Conservation (phyloP, 2,797 vertebrate genomes). For the Nyctalus aviator region DNA sequence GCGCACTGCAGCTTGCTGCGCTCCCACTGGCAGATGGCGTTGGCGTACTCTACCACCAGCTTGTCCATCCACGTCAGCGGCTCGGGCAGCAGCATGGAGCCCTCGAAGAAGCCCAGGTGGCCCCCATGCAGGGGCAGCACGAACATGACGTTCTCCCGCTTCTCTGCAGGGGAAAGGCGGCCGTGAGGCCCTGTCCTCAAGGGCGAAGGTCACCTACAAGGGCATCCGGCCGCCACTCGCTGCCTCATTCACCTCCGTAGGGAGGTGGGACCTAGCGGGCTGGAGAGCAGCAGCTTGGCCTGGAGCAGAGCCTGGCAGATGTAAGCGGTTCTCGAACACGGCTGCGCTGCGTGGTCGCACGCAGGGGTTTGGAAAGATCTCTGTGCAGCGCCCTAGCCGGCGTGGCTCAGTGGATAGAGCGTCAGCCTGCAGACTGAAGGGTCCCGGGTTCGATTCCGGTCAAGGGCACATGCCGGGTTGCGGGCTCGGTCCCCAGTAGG, state of each 20-base stretch:
- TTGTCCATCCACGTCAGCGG: constrained; percentile 99
- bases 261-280: not conserved
- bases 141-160: constrained; percentile 95
- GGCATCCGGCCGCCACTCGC: not conserved
- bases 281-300: not conserved
- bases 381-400: not conserved
- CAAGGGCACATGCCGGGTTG: too few species aligned
- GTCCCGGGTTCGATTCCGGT: too few species aligned
- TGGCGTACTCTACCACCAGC: constrained; percentile 94
- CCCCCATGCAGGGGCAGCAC: constrained; percentile 95
- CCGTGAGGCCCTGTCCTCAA: not conserved
- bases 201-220: not conserved
- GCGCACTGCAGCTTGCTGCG: constrained; percentile 95
- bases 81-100: constrained; percentile 94
- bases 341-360: not conserved
- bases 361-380: not conserved
- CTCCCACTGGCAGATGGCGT: constrained; percentile 96
- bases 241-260: not conserved
- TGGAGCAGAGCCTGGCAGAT: not conserved
- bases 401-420: too few species aligned
- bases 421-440: too few species aligned
- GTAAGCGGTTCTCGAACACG: not conserved
- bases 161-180: constrained; percentile 88
- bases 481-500: too few species aligned
- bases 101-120: constrained; percentile 98